These are phyloP conservation scores for Sphenodon punctatus DNA, from an alignment of 2,797 vertebrate genomes.

Conservation along the genomic window DNA sequence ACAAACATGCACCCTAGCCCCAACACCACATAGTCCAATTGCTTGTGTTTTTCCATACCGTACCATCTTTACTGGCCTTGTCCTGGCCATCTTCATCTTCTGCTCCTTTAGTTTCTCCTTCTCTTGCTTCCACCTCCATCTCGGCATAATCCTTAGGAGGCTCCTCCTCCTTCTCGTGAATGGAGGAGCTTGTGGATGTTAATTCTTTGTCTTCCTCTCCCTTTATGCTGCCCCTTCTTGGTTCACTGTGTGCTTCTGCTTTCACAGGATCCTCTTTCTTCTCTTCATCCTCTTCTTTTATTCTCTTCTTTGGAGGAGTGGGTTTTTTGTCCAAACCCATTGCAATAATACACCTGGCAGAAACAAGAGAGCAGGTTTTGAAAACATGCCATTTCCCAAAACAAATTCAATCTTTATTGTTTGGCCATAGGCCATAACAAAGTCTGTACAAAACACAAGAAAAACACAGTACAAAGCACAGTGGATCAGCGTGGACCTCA, in stretches of 20 bases:
- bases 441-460: too few species aligned
- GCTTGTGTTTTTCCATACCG: neutral
- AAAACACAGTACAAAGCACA: too few species aligned
- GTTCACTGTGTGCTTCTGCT: neutral
- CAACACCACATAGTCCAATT: too few species aligned
- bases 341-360: constrained; percentile 87
- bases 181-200: neutral
- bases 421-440: too few species aligned
- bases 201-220: constrained; percentile 18
- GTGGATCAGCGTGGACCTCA: too few species aligned
- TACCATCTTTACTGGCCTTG: constrained; percentile 53
- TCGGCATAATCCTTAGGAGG: neutral
- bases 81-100: constrained; percentile 3
- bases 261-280: constrained; percentile 19
- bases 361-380: neutral
- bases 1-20: too few species aligned
- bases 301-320: constrained; percentile 77
- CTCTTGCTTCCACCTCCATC: constrained; percentile 12
- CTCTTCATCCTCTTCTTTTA: constrained; percentile 55
- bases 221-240: neutral
- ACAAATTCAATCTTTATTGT: too few species aligned
- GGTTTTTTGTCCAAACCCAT: constrained; percentile 90
- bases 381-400: too few species aligned
- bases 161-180: neutral
- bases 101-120: neutral